Conservation (phyloP, 2,888 invertebrate species). For the Cephus runcator region DNA sequence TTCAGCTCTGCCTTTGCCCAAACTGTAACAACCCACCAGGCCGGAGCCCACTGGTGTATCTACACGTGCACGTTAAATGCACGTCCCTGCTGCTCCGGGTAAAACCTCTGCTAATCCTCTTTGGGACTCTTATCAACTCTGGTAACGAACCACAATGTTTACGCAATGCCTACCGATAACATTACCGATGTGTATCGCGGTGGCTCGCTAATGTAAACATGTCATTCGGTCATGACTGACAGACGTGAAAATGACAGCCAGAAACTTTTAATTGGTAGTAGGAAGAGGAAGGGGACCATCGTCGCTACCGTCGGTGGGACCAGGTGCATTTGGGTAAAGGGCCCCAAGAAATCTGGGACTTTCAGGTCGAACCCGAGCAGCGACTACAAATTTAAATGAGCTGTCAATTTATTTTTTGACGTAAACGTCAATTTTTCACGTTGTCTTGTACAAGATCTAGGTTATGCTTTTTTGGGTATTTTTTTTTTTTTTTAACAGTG, state of each 20-base stretch:
- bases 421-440: too few relatives aligned
- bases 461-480: too few relatives aligned
- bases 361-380: too few relatives aligned
- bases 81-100: not conserved
- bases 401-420: too few relatives aligned
- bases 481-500: too few relatives aligned
- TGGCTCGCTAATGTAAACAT: constrained; percentile 19
- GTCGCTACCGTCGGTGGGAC: too few relatives aligned
- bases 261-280: not conserved
- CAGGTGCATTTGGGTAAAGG: too few relatives aligned
- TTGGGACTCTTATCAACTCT: not conserved
- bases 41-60: not conserved
- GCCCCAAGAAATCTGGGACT: too few relatives aligned
- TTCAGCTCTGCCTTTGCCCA: not conserved
- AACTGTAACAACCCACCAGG: not conserved
- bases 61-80: too few relatives aligned
- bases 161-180: constrained; percentile 16
- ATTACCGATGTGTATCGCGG: constrained; percentile 7
- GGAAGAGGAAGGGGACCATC: too few relatives aligned
- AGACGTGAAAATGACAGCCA: not conserved
- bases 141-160: constrained; percentile 10
- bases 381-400: too few relatives aligned
- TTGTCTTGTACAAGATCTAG: too few relatives aligned
- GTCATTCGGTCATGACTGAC: constrained; percentile 15
- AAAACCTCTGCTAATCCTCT: constrained; percentile 1